Evolutionary conservation across 2,797 vertebrate species (phyloP), one percentile per base, ranked within the genome.

Genomic region (Chrosomus eos): DNA sequence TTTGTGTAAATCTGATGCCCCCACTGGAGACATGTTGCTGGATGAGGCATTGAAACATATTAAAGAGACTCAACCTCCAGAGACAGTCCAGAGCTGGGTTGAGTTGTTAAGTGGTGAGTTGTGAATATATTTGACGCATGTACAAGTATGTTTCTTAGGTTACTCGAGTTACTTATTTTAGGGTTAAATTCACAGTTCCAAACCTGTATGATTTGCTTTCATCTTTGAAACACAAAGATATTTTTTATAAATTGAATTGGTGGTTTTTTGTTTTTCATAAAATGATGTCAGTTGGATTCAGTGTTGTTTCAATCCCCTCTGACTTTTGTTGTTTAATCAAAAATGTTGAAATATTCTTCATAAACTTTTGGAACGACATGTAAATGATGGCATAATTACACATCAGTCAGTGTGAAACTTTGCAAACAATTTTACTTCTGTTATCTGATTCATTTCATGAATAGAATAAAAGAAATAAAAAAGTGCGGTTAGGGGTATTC

Each of bases 61-160:
- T 89, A 98, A 97, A 89, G 97, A 98, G 83, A 99, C 97, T 3
- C 97, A 98, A 1, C 97, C 98, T 91, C 96, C 97, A 45, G 98
- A 99, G 95, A 98, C 96, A 0, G 97, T 99, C 64, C 98, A 99
- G 92, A 98, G 97, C 92, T 99, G 97, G 98, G 97, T 99, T 90
- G 98, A 99, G 90, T 94, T 99, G 81, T 97, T 99, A 85, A 99
- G 97, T 80, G 98, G 98, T 98, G 94, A 96, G 97, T 92, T 76
- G 64, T 28, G 2, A 45, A 10, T n/a, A n/a, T 72, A 43, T 38
- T 38, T 43, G 21, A 21, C 3, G 62, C 3, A 19, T 36, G 62
- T 76, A n/a, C 72, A 38, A 14, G 31, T 16, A 28, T 48, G 40
- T 43, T 43, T 9, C 33, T 36, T 36, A 0, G 4, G 40, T 43